Evolutionary conservation across 2,113 vertebrate genomes (phyloP).

Genomic region (Notarius quadriscutis): DNA sequence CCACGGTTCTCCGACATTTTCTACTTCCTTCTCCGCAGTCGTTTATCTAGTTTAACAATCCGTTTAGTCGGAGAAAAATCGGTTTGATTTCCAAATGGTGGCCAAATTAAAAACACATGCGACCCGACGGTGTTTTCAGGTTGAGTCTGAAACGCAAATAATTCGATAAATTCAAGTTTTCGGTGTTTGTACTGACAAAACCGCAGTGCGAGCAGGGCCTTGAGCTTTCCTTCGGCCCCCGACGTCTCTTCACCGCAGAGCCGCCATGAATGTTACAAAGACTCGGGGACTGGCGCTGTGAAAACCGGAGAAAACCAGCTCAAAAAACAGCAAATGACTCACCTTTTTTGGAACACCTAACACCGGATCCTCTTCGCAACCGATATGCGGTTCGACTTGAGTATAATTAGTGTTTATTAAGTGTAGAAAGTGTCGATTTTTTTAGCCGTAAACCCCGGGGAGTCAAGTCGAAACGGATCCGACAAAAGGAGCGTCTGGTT

Average conservation of each 20-base stretch:
- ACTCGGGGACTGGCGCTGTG: constrained; percentile 67
- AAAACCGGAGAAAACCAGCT: constrained; percentile 60
- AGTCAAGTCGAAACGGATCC: constrained; percentile 78
- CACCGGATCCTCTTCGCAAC: constrained; percentile 28
- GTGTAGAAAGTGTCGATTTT: constrained; percentile 54
- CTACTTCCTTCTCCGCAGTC: not conserved
- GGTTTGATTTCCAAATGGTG: not conserved
- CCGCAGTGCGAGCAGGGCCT: constrained; percentile 54
- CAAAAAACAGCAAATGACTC: constrained; percentile 57
- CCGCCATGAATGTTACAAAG: constrained; percentile 76
- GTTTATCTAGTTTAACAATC: not conserved
- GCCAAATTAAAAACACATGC: not conserved
- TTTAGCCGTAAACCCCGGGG: constrained; percentile 77
- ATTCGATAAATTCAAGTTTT: not conserved
- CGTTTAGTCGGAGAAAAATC: not conserved
- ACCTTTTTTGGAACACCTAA: constrained; percentile 60
- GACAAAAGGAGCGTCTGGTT: constrained; percentile 82
- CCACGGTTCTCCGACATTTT: no score
- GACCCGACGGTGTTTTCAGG: not conserved
- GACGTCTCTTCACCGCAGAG: constrained; percentile 69
- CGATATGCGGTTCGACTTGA: constrained; percentile 35
- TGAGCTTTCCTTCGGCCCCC: constrained; percentile 62
- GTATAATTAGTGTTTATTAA: constrained; percentile 48
- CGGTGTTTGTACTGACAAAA: not conserved
- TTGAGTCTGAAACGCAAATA: not conserved